phyloP scores from a whole-genome alignment of 1,140 invertebrate genomes.

The Platyscapa corneri region DNA sequence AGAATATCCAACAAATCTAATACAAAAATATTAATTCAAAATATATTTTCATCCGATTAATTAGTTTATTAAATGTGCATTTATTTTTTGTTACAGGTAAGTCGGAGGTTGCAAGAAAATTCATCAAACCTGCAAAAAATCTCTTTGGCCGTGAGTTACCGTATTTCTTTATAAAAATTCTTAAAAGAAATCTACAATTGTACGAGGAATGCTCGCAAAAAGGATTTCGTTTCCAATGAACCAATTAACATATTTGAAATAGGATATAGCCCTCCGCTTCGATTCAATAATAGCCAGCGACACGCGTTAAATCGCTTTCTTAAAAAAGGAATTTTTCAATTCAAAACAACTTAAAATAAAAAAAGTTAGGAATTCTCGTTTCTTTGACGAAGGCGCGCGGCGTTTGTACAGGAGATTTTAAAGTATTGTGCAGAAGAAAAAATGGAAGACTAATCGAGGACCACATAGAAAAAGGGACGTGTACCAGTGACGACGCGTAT shows the following conservation, averaged over 20 bases:
- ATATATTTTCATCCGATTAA: background rate
- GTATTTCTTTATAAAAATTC: slow-evolving; percentile 11
- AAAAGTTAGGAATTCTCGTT: background rate
- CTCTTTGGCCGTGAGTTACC: slow-evolving; percentile 17
- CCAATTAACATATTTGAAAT: slow-evolving; percentile 51
- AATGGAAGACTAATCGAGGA: background rate
- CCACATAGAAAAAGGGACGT: background rate
- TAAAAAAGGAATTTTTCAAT: slow-evolving; percentile 37
- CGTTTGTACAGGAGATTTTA: background rate
- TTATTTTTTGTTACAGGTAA: slow-evolving; percentile 51
- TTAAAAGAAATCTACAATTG: slow-evolving; percentile 28
- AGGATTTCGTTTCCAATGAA: slow-evolving; percentile 44
- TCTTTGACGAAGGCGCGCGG: background rate
- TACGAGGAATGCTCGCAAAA: slow-evolving; percentile 11
- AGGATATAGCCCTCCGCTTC: slow-evolving; percentile 1
- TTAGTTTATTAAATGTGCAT: slow-evolving; percentile 40
- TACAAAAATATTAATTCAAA: background rate
- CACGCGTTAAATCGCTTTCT: slow-evolving; percentile 31
- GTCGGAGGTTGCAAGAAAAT: background rate
- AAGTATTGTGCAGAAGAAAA: background rate
- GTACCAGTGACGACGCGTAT: slow-evolving; percentile 42
- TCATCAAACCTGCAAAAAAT: background rate
- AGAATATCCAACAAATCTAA: background rate
- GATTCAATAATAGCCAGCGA: slow-evolving; percentile 18
- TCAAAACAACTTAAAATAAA: slow-evolving; percentile 3